Percentiles rank a stretch among this genome's conserved stretches.
Conservation (phyloP, 2,888 invertebrate species). For the Formica aserva region DNA sequence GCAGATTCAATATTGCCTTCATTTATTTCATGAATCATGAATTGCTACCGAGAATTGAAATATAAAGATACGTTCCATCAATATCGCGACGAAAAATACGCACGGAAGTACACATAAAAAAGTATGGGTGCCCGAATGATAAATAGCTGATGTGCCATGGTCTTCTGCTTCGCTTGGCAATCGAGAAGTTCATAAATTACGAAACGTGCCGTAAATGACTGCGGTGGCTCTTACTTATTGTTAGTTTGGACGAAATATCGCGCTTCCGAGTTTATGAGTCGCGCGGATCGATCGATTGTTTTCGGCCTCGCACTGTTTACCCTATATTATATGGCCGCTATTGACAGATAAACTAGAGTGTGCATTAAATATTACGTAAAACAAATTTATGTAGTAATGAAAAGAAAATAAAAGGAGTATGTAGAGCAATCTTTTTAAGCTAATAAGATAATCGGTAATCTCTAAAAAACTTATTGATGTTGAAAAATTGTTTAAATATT, state of each 20-base stretch:
- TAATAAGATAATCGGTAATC: background rate
- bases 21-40: background rate
- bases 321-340: background rate
- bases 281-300: background rate
- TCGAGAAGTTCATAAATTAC: conserved; percentile 29
- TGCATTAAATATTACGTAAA: background rate
- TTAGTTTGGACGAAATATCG: conserved; percentile 3
- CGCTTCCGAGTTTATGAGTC: background rate
- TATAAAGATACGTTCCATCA: background rate
- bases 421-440: background rate
- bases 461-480: background rate
- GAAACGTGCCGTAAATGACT: conserved; percentile 4
- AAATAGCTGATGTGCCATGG: background rate
- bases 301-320: background rate
- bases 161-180: background rate
- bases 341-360: background rate
- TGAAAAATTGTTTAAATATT: background rate
- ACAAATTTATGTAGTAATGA: background rate
- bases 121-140: background rate
- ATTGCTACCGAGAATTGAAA: background rate
- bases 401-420: background rate
- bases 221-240: background rate
- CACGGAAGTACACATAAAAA: background rate
- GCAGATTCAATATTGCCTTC: background rate
- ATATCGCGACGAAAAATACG: conserved; percentile 6